Percentiles rank a stretch among this genome's conserved stretches.
Evolutionary conservation across 2,888 invertebrate genomes (phyloP).

Genomic region (Diogma glabrata): DNA sequence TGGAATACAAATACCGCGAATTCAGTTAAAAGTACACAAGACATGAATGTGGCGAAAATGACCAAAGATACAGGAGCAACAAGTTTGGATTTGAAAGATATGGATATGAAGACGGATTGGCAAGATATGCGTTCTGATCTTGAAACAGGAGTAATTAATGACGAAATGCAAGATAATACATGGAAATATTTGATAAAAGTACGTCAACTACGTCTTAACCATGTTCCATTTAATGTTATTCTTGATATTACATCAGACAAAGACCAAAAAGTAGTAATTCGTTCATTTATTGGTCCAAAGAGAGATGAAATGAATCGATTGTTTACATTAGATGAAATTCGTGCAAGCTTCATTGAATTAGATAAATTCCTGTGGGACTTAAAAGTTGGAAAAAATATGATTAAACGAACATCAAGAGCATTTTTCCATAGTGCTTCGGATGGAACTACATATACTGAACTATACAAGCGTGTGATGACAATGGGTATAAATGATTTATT

Average conservation of each 20-base stretch:
- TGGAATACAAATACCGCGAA: too few relatives aligned
- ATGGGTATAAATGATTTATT: background rate
- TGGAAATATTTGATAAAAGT: slow-evolving; percentile 37
- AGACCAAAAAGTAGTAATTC: slow-evolving; percentile 44
- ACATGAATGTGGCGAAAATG: background rate
- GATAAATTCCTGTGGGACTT: slow-evolving; percentile 51
- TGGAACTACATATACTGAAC: slow-evolving; percentile 35
- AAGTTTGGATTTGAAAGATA: background rate
- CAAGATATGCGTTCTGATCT: slow-evolving; percentile 24
- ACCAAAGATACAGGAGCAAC: too few relatives aligned
- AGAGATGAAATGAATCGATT: slow-evolving; percentile 42
- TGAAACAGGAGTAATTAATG: too few relatives aligned
- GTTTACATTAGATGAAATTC: slow-evolving; percentile 43
- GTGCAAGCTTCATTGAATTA: slow-evolving; percentile 51
- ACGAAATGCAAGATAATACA: background rate
- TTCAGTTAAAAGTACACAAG: too few relatives aligned
- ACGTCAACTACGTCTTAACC: slow-evolving; percentile 57
- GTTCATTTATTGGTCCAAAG: slow-evolving; percentile 59
- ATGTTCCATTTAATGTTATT: slow-evolving; percentile 52
- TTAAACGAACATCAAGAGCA: slow-evolving; percentile 27
- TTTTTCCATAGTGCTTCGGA: slow-evolving; percentile 43
- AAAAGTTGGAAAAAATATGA: slow-evolving; percentile 38
- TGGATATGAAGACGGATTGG: slow-evolving; percentile 24
- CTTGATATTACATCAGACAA: slow-evolving; percentile 48
- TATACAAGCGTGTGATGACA: slow-evolving; percentile 38